Evolutionary conservation across 2,113 vertebrate species (phyloP), one percentile per base, ranked within the genome.

Genomic region (Hystrix cristata): DNA sequence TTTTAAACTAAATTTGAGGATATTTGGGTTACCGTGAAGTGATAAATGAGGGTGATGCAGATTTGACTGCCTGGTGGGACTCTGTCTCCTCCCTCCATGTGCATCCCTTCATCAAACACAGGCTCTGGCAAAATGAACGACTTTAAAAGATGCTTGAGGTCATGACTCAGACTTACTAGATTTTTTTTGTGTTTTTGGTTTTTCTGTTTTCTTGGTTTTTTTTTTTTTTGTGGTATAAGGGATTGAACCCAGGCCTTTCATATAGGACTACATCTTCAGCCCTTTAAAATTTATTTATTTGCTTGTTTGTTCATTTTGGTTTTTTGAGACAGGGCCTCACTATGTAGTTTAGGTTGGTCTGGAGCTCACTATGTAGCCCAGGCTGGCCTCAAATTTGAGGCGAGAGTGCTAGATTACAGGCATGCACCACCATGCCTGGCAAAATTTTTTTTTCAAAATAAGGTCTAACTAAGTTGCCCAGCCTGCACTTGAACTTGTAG

Each of bases 51-150:
- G 48, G 18, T 76, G 87, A 81, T n/a, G 55, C 6, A 31, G 59
- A 31, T 43, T 18, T 92, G 80, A 51, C 29, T n/a, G 23, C 21
- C 55, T 21, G 31, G 34, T 18, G 60, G 51, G 51, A 72, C 57
- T 38, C 5, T 8, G 34, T 27, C 1, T 69, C n/a, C 72, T 90
- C 78, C 27, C 15, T 85, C 65, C 25, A 34, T 27, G 16, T 23
- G 23, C 8, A n/a, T 62, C 23, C 46, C n/a, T 78, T 78, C 23
- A 57, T 38, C 27, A 23, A 86, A 60, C 12, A 12, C 3, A 46
- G 43, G 4, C 29, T 81, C 51, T 86, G 23, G 85, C 48, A 94
- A 85, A 87, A 84, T 72, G 85, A 94, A 65, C 38, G 72, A 48
- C 9, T 89, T 43, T 46, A 34, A 82, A 86, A 74, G 23, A 53